Evolutionary conservation across 2,888 invertebrate genomes (phyloP).

Genomic region (Phragmatobia fuliginosa): DNA sequence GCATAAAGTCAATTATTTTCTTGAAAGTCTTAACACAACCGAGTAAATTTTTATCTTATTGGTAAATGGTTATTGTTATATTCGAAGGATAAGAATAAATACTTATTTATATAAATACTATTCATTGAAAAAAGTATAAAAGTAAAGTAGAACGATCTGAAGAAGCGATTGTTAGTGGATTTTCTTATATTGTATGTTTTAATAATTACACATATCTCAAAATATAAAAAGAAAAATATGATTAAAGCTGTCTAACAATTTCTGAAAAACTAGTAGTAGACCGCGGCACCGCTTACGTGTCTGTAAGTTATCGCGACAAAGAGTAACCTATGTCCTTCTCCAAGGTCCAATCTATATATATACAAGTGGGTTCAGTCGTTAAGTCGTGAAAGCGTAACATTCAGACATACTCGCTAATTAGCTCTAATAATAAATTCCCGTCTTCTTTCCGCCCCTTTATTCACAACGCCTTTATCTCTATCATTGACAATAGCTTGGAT

Average conservation of each 20-base stretch:
- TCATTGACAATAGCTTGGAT: slow-evolving; percentile 42
- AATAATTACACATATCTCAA: not conserved
- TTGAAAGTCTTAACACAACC: slow-evolving; percentile 1
- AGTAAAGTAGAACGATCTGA: not conserved
- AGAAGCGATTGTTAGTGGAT: not conserved
- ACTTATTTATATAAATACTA: not conserved
- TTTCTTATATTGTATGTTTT: not conserved
- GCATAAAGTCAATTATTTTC: slow-evolving; percentile 36
- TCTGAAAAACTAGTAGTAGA: not conserved
- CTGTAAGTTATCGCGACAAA: too few species aligned
- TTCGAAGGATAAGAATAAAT: not conserved
- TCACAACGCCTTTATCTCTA: slow-evolving; percentile 21
- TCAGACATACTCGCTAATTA: not conserved
- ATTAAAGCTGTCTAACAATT: too few species aligned
- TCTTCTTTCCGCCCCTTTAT: not conserved
- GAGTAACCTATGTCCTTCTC: too few species aligned
- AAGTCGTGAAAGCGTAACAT: too few species aligned
- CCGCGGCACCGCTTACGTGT: too few species aligned
- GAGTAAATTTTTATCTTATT: not conserved
- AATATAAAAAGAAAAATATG: not conserved
- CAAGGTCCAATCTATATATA: too few species aligned
- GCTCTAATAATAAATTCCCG: not conserved
- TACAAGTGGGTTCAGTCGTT: too few species aligned
- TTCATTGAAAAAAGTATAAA: not conserved
- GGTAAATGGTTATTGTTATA: not conserved